Evolutionary conservation across 2,888 invertebrate genomes (phyloP).

Genomic region (Mellilla xanthometata): DNA sequence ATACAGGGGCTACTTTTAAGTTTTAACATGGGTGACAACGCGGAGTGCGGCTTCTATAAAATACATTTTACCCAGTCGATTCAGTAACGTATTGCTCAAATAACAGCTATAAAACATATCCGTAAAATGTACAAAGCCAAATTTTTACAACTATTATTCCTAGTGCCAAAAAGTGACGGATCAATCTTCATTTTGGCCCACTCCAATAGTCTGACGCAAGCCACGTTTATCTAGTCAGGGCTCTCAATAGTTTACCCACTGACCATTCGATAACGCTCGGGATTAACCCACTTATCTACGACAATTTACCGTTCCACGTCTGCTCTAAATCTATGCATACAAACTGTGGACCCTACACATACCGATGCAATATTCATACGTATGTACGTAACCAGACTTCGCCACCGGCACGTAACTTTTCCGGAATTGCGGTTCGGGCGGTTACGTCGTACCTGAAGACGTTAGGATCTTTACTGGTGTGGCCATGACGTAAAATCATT

Average conservation of each 20-base stretch:
- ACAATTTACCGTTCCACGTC: constrained; percentile 20
- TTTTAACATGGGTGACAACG: too few species aligned
- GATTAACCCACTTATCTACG: constrained; percentile 19
- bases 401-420: constrained; percentile 12
- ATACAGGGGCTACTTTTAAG: too few species aligned
- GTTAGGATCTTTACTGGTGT: constrained; percentile 13
- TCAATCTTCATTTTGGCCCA: background rate
- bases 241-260: constrained; percentile 11
- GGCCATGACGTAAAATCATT: constrained; percentile 7
- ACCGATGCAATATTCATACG: constrained; percentile 21
- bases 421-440: constrained; percentile 15
- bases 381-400: background rate
- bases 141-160: too few species aligned
- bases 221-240: constrained; percentile 8
- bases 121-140: too few species aligned
- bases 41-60: too few species aligned
- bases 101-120: too few species aligned
- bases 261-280: constrained; percentile 11
- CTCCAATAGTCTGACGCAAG: constrained; percentile 6
- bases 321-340: constrained; percentile 13
- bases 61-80: too few species aligned
- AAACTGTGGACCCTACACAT: background rate
- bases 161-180: constrained; percentile 1
- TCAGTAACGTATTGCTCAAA: too few species aligned
- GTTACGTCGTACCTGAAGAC: constrained; percentile 8